phyloP scores from a whole-genome alignment of 2,113 vertebrate species.

The Taxidea taxus region DNA sequence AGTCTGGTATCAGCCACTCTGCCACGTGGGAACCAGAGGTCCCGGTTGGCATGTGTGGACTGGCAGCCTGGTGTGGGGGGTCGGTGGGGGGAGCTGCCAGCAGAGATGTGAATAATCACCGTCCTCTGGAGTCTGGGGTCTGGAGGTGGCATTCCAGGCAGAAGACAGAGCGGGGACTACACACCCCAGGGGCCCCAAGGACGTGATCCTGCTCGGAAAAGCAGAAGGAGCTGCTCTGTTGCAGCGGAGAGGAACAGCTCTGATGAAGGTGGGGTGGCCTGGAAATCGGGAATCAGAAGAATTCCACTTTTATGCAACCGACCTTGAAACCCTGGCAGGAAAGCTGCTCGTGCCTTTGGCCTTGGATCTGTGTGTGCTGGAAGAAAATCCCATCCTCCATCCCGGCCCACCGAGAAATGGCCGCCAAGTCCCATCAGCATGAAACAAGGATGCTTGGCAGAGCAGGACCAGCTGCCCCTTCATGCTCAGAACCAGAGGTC shows the following conservation, averaged over 20 bases:
- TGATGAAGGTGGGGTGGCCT: fast-evolving
- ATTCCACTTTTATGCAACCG: fast-evolving
- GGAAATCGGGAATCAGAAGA: not conserved
- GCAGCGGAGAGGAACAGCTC: not conserved
- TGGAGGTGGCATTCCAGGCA: not conserved
- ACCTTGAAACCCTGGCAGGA: not conserved
- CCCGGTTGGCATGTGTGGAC: fast-evolving
- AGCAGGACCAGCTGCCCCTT: fast-evolving
- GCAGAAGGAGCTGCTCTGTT: fast-evolving
- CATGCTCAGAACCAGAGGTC: fast-evolving
- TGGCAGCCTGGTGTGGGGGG: not conserved
- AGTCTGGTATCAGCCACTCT: no score
- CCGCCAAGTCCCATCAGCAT: fast-evolving
- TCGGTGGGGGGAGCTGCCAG: not conserved
- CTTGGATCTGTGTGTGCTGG: not conserved
- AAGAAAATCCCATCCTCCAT: fast-evolving
- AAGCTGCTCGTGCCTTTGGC: not conserved
- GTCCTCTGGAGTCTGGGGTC: fast-evolving
- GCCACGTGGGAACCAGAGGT: fast-evolving
- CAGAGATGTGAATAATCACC: fast-evolving
- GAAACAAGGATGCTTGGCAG: fast-evolving
- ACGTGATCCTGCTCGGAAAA: fast-evolving
- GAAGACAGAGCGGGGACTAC: not conserved
- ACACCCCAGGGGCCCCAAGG: fast-evolving
- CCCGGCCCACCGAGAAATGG: not conserved